A percentile compares a stretch with the other conserved stretches of the same genome.
These are phyloP conservation scores for Synanthedon myopaeformis DNA, from an alignment of 2,888 invertebrate species.

Conservation along the genomic window DNA sequence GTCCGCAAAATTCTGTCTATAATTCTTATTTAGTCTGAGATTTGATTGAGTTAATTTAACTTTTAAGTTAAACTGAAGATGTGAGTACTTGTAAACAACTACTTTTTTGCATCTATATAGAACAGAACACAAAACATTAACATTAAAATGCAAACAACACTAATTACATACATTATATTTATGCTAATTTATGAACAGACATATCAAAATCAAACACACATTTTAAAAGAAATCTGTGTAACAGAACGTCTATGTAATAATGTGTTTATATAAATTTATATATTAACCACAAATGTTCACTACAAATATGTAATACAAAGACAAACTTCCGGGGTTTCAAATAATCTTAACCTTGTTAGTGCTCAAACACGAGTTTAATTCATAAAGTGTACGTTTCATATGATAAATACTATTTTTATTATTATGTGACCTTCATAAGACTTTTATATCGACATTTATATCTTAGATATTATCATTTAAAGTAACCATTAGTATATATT, in stretches of 20 bases:
- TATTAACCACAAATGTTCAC: conserved; percentile 2
- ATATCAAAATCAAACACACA: conserved; percentile 10
- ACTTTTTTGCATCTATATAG: conserved; percentile 29
- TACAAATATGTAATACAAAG: conserved; percentile 14
- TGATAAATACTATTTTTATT: conserved; percentile 24
- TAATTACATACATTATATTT: conserved; percentile 53
- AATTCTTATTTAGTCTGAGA: too few species aligned
- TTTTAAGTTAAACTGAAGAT: conserved; percentile 10
- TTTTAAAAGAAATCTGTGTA: neutral
- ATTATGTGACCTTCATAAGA: conserved; percentile 43
- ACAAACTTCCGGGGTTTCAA: conserved; percentile 36
- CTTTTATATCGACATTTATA: conserved; percentile 30
- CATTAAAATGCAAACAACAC: conserved; percentile 48
- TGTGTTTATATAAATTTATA: neutral
- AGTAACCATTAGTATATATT: too few species aligned
- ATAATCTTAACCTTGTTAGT: conserved; percentile 19
- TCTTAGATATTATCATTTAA: conserved; percentile 23
- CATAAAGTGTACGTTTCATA: conserved; percentile 28
- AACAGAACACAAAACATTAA: conserved; percentile 49
- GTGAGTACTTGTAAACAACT: conserved; percentile 24
- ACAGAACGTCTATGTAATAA: neutral
- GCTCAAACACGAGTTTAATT: conserved; percentile 16
- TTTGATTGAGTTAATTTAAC: neutral
- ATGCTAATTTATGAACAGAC: conserved; percentile 49
- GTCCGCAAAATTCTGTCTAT: too few species aligned